These are phyloP conservation scores for Antennarius striatus DNA, from an alignment of 2,113 vertebrate species.

Conservation along the genomic window DNA sequence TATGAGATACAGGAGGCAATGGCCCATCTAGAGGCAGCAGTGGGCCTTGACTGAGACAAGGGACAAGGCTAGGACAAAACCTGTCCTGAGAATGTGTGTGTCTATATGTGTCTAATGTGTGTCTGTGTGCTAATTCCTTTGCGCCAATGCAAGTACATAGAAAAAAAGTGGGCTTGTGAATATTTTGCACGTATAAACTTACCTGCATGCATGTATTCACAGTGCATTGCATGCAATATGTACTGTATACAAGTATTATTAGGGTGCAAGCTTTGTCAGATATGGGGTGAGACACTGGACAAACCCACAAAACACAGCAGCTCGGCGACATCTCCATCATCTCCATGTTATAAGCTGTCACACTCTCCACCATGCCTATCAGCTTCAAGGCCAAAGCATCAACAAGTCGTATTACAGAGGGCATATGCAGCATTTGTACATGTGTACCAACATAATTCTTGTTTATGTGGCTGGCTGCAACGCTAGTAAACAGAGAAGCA, in stretches of 20 bases:
- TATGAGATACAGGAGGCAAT: slow-evolving; percentile 68
- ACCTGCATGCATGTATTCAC: not conserved
- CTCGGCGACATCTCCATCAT: slow-evolving; percentile 76
- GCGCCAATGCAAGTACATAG: too few relatives aligned
- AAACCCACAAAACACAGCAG: slow-evolving; percentile 61
- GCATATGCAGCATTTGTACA: slow-evolving; percentile 19
- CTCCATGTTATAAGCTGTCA: slow-evolving; percentile 70
- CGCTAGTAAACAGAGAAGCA: slow-evolving; percentile 20
- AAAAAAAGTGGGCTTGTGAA: not conserved
- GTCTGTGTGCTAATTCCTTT: not conserved
- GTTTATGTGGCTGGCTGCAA: slow-evolving; percentile 31
- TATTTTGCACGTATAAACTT: not conserved
- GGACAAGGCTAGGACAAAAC: slow-evolving; percentile 55
- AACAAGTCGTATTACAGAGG: slow-evolving; percentile 58
- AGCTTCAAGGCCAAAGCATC: slow-evolving; percentile 64
- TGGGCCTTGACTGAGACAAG: slow-evolving; percentile 57
- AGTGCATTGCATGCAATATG: not conserved
- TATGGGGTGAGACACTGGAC: slow-evolving; percentile 13
- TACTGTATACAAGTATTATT: slow-evolving; percentile 8
- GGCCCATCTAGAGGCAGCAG: slow-evolving; percentile 45
- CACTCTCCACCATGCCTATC: slow-evolving; percentile 56
- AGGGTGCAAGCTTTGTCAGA: slow-evolving; percentile 10
- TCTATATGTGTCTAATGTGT: not conserved
- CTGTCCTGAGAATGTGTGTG: too few relatives aligned
- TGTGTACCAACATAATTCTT: slow-evolving; percentile 17